Base-by-base conservation (phyloP, 2,888 invertebrate genomes). In the Macaria liturata region DNA sequence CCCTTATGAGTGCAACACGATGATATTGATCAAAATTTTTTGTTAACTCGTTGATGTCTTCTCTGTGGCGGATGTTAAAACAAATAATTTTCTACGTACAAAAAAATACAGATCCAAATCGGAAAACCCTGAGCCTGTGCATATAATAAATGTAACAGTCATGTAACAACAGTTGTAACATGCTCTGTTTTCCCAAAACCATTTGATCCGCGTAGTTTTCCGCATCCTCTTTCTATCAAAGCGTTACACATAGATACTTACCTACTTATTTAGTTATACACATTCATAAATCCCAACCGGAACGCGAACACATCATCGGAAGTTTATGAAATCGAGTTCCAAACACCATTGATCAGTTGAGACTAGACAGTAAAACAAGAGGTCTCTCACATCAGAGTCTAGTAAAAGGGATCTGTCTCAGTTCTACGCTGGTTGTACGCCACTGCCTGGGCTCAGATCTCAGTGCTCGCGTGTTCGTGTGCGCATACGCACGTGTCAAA, bases 381-480 rank as follows among this genome's bases (percentile, higher is more conserved):
- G 54, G 34, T 43, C 39, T 58, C 58, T 50, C 51, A 52, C 46
- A 75, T 51, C 40, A 74, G 78, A 78, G 76, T 80, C 63, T 74
- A 81, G 85, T 86, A 88, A 88, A 84, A 86, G 88, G 84, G 80
- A 75, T 78, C 72, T 70, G 73, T 69, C 64, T 68, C 57, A 71
- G 64, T 64, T 32, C 45, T 54, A 53, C 49, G 52, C 53, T 51
- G 59, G 57, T 52, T 58, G 7, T 7, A 37, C 34, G 34, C 9
- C 9, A 39, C 37, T 40, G 9, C 9, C 20, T 37, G 55, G 48
- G 44, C 59, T 57, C 51, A 61, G 51, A 55, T 68, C 70, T 83
- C 84, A 91, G 91, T 91, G 69, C 78, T 77, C 86, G 88, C 86
- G 90, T 75, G 82, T 59, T 56, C 75, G 78, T 70, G 75, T 57